phyloP scores from a whole-genome alignment of 1,140 invertebrate genomes.

The Plodia interpunctella region DNA sequence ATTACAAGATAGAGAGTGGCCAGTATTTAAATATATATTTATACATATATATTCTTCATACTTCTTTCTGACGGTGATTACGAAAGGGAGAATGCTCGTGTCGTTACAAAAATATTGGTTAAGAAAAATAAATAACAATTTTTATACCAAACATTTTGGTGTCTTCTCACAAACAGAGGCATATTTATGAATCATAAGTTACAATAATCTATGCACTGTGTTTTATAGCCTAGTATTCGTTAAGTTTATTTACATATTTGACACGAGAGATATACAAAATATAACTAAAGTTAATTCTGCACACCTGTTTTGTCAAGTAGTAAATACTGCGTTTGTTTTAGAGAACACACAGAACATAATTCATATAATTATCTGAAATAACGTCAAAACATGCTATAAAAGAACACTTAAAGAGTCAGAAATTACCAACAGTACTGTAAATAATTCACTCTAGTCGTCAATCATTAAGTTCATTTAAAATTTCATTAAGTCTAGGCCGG shows the following conservation, averaged over 20 bases:
- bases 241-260: background rate
- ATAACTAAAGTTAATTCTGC: background rate
- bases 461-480: constrained; percentile 57
- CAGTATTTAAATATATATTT: too few relatives aligned
- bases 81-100: background rate
- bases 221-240: background rate
- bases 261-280: constrained; percentile 40
- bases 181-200: background rate
- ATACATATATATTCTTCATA: too few relatives aligned
- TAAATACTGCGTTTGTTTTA: constrained; percentile 31
- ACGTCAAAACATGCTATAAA: constrained; percentile 29
- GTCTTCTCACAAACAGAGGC: constrained; percentile 23
- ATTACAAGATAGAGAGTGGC: constrained; percentile 35
- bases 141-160: constrained; percentile 13
- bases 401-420: constrained; percentile 10
- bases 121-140: constrained; percentile 10
- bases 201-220: background rate
- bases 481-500: constrained; percentile 52
- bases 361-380: constrained; percentile 59
- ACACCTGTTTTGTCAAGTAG: constrained; percentile 6
- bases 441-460: constrained; percentile 15
- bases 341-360: constrained; percentile 60
- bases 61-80: background rate
- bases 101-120: background rate
- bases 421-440: constrained; percentile 12